Evolutionary conservation across 2,888 invertebrate species (phyloP).

Genomic region (Hirtodrosophila cameraria): DNA sequence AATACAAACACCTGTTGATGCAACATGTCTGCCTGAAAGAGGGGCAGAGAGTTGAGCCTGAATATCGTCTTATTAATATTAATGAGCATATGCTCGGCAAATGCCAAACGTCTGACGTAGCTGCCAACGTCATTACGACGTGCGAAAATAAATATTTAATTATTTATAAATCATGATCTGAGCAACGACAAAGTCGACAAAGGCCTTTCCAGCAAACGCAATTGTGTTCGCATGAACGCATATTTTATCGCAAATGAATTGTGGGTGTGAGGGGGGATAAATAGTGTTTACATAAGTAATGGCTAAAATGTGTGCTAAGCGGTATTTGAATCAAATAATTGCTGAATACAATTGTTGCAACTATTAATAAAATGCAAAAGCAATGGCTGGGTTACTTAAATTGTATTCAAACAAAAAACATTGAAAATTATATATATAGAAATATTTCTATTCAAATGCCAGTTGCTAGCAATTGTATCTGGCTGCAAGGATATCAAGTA

Average conservation of each 20-base stretch:
- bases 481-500: not conserved
- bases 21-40: not conserved
- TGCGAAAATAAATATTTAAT: conserved; percentile 79
- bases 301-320: not conserved
- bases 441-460: no score
- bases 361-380: no score
- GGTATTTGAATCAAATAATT: conserved; percentile 3
- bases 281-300: conserved; percentile 23
- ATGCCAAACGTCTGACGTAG: conserved; percentile 44
- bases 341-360: not conserved
- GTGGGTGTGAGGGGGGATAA: not conserved
- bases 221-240: conserved; percentile 19
- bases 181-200: conserved; percentile 23
- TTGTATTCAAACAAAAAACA: no score
- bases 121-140: conserved; percentile 65
- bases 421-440: no score
- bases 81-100: conserved; percentile 64
- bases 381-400: no score
- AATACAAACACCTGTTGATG: conserved; percentile 66
- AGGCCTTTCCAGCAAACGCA: conserved; percentile 1
- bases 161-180: conserved; percentile 77
- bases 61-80: conserved; percentile 67
- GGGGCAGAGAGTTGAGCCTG: conserved; percentile 7
- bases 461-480: no score
- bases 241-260: conserved; percentile 19